These are phyloP conservation scores for Salvelinus alpinus DNA, from an alignment of 2,113 vertebrate species.

Conservation along the genomic window DNA sequence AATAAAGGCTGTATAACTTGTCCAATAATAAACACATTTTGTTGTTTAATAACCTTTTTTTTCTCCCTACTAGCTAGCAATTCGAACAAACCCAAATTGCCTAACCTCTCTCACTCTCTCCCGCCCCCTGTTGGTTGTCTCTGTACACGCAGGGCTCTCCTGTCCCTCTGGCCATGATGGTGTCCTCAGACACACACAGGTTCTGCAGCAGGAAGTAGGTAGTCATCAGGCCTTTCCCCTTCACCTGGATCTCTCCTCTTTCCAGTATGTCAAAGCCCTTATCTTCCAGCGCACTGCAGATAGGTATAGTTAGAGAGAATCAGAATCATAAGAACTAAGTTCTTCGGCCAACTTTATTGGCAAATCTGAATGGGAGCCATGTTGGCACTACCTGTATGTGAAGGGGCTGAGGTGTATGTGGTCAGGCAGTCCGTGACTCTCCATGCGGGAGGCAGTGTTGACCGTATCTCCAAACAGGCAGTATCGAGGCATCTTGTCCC, in stretches of 20 bases:
- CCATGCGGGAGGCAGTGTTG: slow-evolving; percentile 77
- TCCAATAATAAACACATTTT: not conserved
- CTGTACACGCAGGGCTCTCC: slow-evolving; percentile 23
- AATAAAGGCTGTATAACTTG: not conserved
- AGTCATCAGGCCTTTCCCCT: slow-evolving; percentile 81
- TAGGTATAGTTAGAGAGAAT: not conserved
- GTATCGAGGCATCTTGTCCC: slow-evolving; percentile 79
- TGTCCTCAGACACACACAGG: slow-evolving; percentile 64
- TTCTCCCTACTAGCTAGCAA: not conserved
- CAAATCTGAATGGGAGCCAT: too few species aligned
- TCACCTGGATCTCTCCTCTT: slow-evolving; percentile 78
- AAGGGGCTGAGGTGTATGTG: slow-evolving; percentile 73
- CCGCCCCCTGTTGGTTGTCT: slow-evolving; percentile 23
- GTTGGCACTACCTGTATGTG: slow-evolving; percentile 58
- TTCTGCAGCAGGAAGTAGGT: slow-evolving; percentile 79
- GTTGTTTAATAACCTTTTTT: not conserved
- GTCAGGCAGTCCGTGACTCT: slow-evolving; percentile 75
- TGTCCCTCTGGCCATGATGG: slow-evolving; percentile 72
- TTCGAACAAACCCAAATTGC: not conserved
- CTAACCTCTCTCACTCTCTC: slow-evolving; percentile 15
- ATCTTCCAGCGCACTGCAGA: slow-evolving; percentile 69
- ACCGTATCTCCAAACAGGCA: slow-evolving; percentile 79
- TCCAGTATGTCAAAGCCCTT: slow-evolving; percentile 71
- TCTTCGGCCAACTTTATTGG: too few species aligned
- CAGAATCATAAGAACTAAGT: too few species aligned